Evolutionary conservation across 2,797 vertebrate genomes (phyloP), one percentile per base, ranked within the genome.

Genomic region (Brotula barbata): DNA sequence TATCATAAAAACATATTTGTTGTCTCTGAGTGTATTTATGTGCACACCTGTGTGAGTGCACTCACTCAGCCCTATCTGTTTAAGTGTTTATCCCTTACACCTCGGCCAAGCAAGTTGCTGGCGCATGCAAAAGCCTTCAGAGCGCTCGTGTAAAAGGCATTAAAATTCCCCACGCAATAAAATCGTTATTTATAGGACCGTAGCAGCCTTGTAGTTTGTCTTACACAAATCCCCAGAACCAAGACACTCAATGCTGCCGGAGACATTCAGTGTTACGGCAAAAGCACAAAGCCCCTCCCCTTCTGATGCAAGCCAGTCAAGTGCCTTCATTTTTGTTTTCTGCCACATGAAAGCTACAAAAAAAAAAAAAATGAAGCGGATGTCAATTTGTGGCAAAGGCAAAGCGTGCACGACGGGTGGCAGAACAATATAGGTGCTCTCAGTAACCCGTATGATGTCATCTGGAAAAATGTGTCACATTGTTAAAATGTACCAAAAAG

Each of bases 191-290:
- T 92, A 92, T 91, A 91, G 88, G 87, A 87, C 86, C 72, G 46
- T 88, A 89, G 90, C 84, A 70, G 86, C 80, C 86, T 89, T 91
- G 89, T 90, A 92, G 89, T 89, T 92, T 90, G 89, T 89, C 88
- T 91, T 89, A 79, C 87, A 83, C 80, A 78, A 87, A 28, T 88
- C 84, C 87, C 87, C 84, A 87, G 82, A 86, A 82, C 76, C 58
- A 75, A 87, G 77, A 88, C 78, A 84, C 80, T 75, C 59, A 45
- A 78, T 58, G 68, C 63, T 85, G 64, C 66, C 71, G 57, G 81
- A 86, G 74, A 89, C 83, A 84, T 73, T 70, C 70, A 69, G 46
- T 68, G 56, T 50, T 28, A 43, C 45, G 63, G 68, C 75, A 28
- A 48, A 65, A 65, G 73, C 63, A 77, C 71, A 71, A 61, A 69